Evolutionary conservation across 2,888 invertebrate species (phyloP).

Genomic region (Drosophila kambysellisi): DNA sequence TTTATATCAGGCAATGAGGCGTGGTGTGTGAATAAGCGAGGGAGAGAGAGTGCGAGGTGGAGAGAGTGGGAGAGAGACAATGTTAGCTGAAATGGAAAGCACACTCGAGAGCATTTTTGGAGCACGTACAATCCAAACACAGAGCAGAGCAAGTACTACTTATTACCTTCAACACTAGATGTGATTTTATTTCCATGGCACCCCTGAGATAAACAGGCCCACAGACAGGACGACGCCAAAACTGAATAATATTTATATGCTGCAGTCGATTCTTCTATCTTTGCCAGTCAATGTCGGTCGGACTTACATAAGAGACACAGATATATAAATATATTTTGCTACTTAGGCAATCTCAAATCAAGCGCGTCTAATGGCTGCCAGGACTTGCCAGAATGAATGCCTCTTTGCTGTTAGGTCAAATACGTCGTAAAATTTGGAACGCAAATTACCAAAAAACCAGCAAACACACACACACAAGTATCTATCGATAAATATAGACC

Average conservation of each 20-base stretch:
- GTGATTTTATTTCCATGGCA: slow-evolving; percentile 72
- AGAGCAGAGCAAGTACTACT: slow-evolving; percentile 32
- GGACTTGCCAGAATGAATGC: slow-evolving; percentile 12
- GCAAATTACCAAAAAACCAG: slow-evolving; percentile 49
- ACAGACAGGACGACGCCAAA: slow-evolving; percentile 57
- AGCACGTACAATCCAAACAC: slow-evolving; percentile 58
- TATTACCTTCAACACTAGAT: slow-evolving; percentile 59
- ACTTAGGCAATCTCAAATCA: slow-evolving; percentile 34
- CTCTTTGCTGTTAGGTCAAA: neutral
- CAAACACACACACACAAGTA: slow-evolving; percentile 34
- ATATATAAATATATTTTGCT: slow-evolving; percentile 4
- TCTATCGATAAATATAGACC: slow-evolving; percentile 45
- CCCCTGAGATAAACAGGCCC: slow-evolving; percentile 35
- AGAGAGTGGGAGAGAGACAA: neutral
- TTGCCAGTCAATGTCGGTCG: slow-evolving; percentile 29
- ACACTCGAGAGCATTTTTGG: slow-evolving; percentile 76
- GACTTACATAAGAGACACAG: slow-evolving; percentile 52
- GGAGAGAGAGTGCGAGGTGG: neutral
- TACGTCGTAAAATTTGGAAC: slow-evolving; percentile 44
- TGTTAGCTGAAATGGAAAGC: slow-evolving; percentile 77
- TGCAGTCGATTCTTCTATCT: slow-evolving; percentile 28
- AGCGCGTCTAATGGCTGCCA: slow-evolving; percentile 53
- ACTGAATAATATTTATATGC: slow-evolving; percentile 62
- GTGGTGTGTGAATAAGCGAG: slow-evolving; percentile 24
- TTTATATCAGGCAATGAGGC: slow-evolving; percentile 57